These are phyloP conservation scores for Drosophila rhopaloa DNA, from an alignment of 1,140 invertebrate species.

Conservation along the genomic window DNA sequence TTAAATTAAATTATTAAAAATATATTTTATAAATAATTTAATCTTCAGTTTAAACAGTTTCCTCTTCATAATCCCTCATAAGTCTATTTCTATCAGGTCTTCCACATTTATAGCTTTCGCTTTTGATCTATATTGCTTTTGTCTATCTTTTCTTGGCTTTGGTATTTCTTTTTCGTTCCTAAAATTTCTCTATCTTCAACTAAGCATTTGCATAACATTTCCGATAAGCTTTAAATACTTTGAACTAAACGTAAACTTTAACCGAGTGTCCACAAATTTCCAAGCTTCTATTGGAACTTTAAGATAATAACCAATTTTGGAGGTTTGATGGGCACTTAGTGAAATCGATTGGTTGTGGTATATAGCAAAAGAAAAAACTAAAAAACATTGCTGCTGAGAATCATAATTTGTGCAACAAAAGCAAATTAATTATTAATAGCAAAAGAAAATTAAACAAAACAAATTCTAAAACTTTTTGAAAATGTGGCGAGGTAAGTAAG, in stretches of 20 bases:
- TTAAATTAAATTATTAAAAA: neutral
- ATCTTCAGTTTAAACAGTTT: conserved; percentile 26
- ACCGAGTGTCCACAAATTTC: conserved; percentile 44
- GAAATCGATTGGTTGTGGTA: conserved; percentile 65
- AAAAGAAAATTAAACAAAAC: conserved; percentile 27
- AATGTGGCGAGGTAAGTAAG: conserved; percentile 77
- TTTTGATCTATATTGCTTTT: conserved; percentile 24
- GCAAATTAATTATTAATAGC: conserved; percentile 41
- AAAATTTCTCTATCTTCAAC: conserved; percentile 40
- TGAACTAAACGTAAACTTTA: conserved; percentile 63
- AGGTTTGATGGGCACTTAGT: conserved; percentile 44
- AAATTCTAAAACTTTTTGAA: conserved; percentile 52
- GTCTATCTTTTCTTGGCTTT: conserved; percentile 27
- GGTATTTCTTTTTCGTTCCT: conserved; percentile 15
- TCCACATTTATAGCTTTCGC: conserved; percentile 16
- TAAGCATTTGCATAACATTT: conserved; percentile 70
- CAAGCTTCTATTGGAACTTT: conserved; percentile 9
- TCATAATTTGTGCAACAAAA: conserved; percentile 46
- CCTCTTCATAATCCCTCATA: conserved; percentile 4
- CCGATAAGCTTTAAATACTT: conserved; percentile 61
- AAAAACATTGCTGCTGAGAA: conserved; percentile 25
- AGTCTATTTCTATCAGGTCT: conserved; percentile 26
- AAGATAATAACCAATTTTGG: conserved; percentile 18
- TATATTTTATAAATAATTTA: neutral
- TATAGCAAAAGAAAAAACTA: conserved; percentile 50